phyloP scores from a whole-genome alignment of 1,140 invertebrate species.

The Papilio xuthus region DNA sequence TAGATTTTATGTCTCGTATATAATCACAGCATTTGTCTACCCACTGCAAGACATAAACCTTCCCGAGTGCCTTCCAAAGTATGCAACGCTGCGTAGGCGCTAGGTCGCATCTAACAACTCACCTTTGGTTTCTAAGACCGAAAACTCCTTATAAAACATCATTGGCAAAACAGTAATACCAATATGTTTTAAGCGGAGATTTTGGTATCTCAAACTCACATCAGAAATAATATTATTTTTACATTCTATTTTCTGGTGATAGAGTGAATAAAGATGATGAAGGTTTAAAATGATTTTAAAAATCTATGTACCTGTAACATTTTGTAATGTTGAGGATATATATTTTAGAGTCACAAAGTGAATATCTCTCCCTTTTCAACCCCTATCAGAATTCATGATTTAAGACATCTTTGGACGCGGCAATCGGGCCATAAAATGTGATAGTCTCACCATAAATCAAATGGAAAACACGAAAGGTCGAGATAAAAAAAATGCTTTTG shows the following conservation, averaged over 20 bases:
- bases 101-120: too few relatives aligned
- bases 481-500: slow-evolving; percentile 7
- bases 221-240: too few relatives aligned
- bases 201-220: too few relatives aligned
- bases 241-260: neutral
- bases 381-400: slow-evolving; percentile 26
- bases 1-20: too few relatives aligned
- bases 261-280: neutral
- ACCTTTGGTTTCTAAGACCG: too few relatives aligned
- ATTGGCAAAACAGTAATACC: too few relatives aligned
- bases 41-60: too few relatives aligned
- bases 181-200: too few relatives aligned
- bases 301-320: neutral
- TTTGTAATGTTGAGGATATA: neutral
- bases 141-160: too few relatives aligned
- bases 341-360: slow-evolving; percentile 11
- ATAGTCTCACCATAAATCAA: slow-evolving; percentile 27
- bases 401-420: slow-evolving; percentile 16
- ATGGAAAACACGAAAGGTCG: slow-evolving; percentile 22
- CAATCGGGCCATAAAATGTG: slow-evolving; percentile 25
- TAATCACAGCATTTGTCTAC: too few relatives aligned
- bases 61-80: too few relatives aligned
- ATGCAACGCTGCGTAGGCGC: too few relatives aligned
- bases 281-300: neutral
- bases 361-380: slow-evolving; percentile 12